A percentile compares a stretch with the other conserved stretches of the same genome.
Evolutionary conservation across 2,113 vertebrate species (phyloP).

Genomic region (Pterophyllum scalare): DNA sequence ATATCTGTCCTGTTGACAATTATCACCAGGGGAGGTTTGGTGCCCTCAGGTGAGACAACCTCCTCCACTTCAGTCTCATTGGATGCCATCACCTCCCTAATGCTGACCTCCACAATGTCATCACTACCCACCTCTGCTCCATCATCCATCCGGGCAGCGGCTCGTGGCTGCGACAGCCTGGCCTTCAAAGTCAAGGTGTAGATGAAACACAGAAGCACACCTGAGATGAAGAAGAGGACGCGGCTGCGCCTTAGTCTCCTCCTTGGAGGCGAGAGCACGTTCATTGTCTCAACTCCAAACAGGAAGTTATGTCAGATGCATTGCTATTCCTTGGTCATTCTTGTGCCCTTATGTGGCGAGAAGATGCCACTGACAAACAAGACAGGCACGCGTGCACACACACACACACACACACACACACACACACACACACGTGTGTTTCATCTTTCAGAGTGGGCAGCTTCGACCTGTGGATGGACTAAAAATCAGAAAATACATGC

Average conservation of each 20-base stretch:
- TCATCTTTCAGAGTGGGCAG: constrained; percentile 49
- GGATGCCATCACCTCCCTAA: constrained; percentile 36
- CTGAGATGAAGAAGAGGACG: constrained; percentile 83
- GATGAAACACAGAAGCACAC: constrained; percentile 78
- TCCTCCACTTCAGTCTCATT: constrained; percentile 42
- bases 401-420: neutral
- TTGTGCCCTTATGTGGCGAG: constrained; percentile 16
- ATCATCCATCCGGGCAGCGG: constrained; percentile 19
- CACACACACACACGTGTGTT: neutral
- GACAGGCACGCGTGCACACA: neutral
- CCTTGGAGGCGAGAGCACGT: constrained; percentile 76
- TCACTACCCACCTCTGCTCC: neutral
- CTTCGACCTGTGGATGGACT: constrained; percentile 41
- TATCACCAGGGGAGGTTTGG: constrained; percentile 39
- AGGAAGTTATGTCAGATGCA: constrained; percentile 58
- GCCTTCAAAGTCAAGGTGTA: constrained; percentile 80
- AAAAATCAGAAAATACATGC: neutral
- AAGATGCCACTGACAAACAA: constrained; percentile 11
- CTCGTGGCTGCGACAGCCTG: constrained; percentile 61
- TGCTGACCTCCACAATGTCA: constrained; percentile 35
- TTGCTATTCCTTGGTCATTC: constrained; percentile 17
- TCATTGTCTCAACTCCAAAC: constrained; percentile 53
- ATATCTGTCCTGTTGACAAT: constrained; percentile 77
- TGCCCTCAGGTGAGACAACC: neutral
- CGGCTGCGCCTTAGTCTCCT: constrained; percentile 76